A percentile compares a stretch with the other conserved stretches of the same genome.
Evolutionary conservation across 1,140 invertebrate genomes (phyloP).

Genomic region (Chrysomallon squamiferum): DNA sequence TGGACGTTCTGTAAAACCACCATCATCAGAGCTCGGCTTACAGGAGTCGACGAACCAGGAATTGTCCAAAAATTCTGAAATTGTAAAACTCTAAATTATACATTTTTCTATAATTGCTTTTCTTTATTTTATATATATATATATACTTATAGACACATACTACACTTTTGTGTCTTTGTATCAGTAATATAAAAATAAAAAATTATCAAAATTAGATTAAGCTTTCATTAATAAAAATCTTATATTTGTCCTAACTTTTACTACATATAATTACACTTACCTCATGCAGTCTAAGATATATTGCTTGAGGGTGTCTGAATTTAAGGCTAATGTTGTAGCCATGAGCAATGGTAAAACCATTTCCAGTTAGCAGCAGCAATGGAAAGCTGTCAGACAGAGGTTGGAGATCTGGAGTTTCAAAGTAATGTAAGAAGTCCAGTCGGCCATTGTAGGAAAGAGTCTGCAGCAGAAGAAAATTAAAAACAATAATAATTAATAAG

Average conservation of each 20-base stretch:
- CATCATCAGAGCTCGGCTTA: conserved; percentile 84
- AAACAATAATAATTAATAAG: background rate
- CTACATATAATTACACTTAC: conserved; percentile 24
- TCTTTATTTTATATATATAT: no score
- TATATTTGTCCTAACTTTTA: no score
- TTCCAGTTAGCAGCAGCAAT: conserved; percentile 39
- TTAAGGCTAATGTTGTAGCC: conserved; percentile 17
- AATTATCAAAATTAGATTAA: no score
- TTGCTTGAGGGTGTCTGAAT: conserved; percentile 12
- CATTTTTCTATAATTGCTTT: no score
- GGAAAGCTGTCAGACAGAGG: conserved; percentile 9
- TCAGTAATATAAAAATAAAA: no score
- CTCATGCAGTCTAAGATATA: conserved; percentile 67
- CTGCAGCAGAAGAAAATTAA: conserved; percentile 59
- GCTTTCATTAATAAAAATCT: no score
- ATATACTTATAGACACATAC: no score
- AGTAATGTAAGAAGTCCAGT: conserved; percentile 79
- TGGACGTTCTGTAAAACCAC: conserved; percentile 85
- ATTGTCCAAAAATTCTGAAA: conserved; percentile 48
- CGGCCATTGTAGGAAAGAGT: conserved; percentile 91
- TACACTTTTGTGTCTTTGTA: no score
- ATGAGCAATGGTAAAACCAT: conserved; percentile 36
- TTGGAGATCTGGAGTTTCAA: conserved; percentile 58
- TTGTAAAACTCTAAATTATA: no score
- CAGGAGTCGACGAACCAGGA: conserved; percentile 61